Evolutionary conservation across 2,888 invertebrate genomes (phyloP), one percentile per base, ranked within the genome.

Genomic region (Papilio elwesi): DNA sequence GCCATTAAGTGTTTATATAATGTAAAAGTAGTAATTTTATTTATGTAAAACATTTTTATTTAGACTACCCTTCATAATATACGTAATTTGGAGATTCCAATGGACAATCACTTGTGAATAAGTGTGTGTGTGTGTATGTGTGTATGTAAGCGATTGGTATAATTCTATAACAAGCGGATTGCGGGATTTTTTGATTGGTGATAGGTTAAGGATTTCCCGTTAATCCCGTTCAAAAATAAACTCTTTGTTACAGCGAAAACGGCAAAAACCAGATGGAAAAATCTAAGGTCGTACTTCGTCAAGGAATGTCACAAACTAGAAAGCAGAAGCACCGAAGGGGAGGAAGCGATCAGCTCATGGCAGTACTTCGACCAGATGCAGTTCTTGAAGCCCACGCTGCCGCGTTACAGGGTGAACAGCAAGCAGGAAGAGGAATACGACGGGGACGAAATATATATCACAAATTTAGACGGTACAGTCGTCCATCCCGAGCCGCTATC

Each of bases 241-340:
- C 26, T 3, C 7, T 71, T 64, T 72, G 26, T 68, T 72, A 43
- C 68, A 72, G 72, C 64, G n/a, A 68, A 38, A 68, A 49, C 64
- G 26, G 43, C 64, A 10, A 80, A 78, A 73, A 75, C 77, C 55
- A 77, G 78, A 77, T 80, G 80, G 79, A 80, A 80, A 74, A 80
- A 80, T 64, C 67, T 80, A 57, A 74, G 80, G 72, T 77, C 79
- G n/a, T 79, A 79, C 69, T 80, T 76, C 74, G 75, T 78, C 36
- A 78, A 79, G 73, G 78, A 77, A 73, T 76, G 76, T 53, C 71
- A 74, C 51, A 79, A 78, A 68, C 70, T 78, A 38, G 74, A 77
- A 13, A 76, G 68, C 43, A 75, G 73, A 51, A 73, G 70, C 12
- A 71, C 71, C 47, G 75, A 78, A 15, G 74, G 75, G 26, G 74